Evolutionary conservation across 2,888 invertebrate genomes (phyloP).

Genomic region (Phasia obesa): DNA sequence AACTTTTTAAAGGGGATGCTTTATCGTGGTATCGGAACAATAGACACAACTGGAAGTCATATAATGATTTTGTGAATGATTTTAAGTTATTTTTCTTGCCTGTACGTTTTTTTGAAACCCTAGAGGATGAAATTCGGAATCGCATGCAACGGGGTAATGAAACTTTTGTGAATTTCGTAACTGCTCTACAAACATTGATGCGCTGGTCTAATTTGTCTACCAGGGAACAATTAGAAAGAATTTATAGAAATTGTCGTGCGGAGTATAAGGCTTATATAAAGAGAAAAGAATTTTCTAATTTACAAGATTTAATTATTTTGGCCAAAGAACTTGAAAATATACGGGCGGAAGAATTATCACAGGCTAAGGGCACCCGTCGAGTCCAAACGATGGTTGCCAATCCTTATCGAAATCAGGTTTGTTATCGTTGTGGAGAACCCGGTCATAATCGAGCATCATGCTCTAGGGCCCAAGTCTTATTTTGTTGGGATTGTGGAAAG

Average conservation of each 20-base stretch:
- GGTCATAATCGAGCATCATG: neutral
- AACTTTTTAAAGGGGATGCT: no score
- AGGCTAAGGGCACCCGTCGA: neutral
- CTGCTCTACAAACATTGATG: neutral
- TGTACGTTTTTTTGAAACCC: no score
- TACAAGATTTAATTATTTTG: neutral
- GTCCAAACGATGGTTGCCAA: no score
- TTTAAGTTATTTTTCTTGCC: no score
- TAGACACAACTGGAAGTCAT: no score
- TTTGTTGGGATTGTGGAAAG: constrained; percentile 34
- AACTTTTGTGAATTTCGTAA: neutral
- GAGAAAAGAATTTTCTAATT: neutral
- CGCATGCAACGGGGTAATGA: no score
- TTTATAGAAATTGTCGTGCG: constrained; percentile 5
- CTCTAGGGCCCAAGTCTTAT: constrained; percentile 10
- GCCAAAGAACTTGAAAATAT: constrained; percentile 29
- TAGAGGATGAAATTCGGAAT: no score
- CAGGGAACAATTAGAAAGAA: constrained; percentile 10
- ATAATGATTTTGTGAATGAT: no score
- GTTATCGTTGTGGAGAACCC: constrained; percentile 17
- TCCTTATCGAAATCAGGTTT: neutral
- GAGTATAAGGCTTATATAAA: constrained; percentile 29
- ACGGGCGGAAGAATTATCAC: neutral
- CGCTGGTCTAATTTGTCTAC: neutral
- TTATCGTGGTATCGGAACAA: no score